Conservation (phyloP, 64 coral and sea anemone genomes). For the Montipora capricornis region DNA sequence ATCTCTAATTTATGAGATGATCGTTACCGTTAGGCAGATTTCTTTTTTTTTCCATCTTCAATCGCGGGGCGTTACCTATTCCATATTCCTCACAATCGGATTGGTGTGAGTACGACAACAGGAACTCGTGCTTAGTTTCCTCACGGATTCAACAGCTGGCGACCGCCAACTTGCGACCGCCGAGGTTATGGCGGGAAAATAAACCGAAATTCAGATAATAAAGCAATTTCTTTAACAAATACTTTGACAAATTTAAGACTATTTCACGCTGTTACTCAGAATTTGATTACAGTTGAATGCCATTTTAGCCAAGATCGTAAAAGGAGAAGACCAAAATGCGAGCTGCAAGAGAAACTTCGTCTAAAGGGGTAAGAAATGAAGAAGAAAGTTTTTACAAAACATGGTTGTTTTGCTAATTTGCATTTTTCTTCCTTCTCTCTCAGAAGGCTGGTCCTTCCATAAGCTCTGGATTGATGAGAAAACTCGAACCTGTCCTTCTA, state of each 20-base stretch:
- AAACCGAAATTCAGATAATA: too few species aligned
- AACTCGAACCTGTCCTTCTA: conserved; percentile 17
- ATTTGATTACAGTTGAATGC: background rate
- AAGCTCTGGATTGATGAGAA: conserved; percentile 32
- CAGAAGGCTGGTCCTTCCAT: conserved; percentile 24
- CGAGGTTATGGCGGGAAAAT: conserved; percentile 7
- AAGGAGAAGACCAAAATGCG: background rate
- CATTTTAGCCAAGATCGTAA: background rate
- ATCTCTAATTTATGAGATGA: too few species aligned
- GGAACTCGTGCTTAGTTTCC: background rate
- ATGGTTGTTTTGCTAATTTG: background rate
- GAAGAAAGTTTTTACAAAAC: background rate
- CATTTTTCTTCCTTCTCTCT: background rate
- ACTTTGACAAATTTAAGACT: too few species aligned
- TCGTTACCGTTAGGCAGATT: too few species aligned
- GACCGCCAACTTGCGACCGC: background rate
- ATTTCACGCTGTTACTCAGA: background rate
- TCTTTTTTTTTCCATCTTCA: too few species aligned
- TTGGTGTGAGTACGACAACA: too few species aligned
- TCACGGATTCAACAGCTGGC: background rate
- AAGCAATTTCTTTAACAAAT: too few species aligned
- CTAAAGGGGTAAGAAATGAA: background rate
- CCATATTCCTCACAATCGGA: too few species aligned
- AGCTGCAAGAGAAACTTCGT: background rate
- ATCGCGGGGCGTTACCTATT: too few species aligned